Conservation (phyloP, 1,140 invertebrate species). For the Zaprionus kolodkinae region DNA sequence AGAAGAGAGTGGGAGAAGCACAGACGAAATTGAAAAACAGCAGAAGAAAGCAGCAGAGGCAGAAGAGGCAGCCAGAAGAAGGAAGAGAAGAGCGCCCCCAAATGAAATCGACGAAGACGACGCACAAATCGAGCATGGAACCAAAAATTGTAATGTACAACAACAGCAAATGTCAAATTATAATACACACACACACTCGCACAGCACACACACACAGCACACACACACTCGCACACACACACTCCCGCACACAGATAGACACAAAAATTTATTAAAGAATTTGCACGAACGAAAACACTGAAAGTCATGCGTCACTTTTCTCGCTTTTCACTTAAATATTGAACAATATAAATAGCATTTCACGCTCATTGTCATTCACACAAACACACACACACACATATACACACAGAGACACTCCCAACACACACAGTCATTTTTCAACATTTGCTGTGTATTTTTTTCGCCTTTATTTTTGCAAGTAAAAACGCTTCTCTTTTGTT, state of each 20-base stretch:
- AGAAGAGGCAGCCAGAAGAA: neutral
- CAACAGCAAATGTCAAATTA: slow-evolving; percentile 29
- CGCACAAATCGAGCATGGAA: slow-evolving; percentile 67
- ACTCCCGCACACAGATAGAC: neutral
- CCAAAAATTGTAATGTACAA: slow-evolving; percentile 80
- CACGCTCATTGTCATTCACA: slow-evolving; percentile 47
- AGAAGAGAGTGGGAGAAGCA: neutral
- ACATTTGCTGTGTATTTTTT: slow-evolving; percentile 25
- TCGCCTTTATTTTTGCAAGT: slow-evolving; percentile 15
- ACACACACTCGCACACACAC: slow-evolving; percentile 5
- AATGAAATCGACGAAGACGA: slow-evolving; percentile 71
- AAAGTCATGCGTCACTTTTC: slow-evolving; percentile 50
- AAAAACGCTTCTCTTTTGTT: neutral
- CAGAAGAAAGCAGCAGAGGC: too few species aligned
- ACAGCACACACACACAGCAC: neutral
- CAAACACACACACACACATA: slow-evolving; percentile 11
- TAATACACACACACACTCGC: slow-evolving; percentile 15
- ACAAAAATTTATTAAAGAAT: slow-evolving; percentile 28
- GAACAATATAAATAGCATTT: slow-evolving; percentile 53
- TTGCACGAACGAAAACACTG: slow-evolving; percentile 36
- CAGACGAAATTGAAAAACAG: neutral
- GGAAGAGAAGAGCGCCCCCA: slow-evolving; percentile 1
- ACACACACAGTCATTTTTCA: slow-evolving; percentile 41
- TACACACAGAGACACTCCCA: neutral
- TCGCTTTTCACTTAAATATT: slow-evolving; percentile 46